A percentile compares a stretch with the other conserved stretches of the same genome.
phyloP scores from a whole-genome alignment of 2,888 invertebrate genomes.

The Acronicta psi region DNA sequence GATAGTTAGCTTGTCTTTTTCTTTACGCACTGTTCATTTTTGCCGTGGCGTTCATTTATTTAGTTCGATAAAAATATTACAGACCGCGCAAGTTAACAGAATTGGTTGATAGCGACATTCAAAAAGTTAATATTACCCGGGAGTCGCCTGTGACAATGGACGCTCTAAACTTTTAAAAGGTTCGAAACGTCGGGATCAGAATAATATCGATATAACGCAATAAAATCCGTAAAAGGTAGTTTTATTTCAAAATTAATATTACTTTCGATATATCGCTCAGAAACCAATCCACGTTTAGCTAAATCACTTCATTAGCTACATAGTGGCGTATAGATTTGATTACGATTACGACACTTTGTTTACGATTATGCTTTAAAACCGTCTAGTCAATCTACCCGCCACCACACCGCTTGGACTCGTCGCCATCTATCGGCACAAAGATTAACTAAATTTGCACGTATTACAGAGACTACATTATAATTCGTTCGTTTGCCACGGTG shows the following conservation, averaged over 20 bases:
- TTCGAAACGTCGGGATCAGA: too few species aligned
- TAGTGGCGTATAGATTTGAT: too few species aligned
- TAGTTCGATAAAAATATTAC: conserved; percentile 1
- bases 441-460: conserved; percentile 5
- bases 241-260: too few species aligned
- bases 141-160: too few species aligned
- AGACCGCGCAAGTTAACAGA: not conserved
- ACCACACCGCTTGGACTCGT: conserved; percentile 5
- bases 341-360: too few species aligned
- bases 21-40: conserved; percentile 23
- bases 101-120: conserved; percentile 6
- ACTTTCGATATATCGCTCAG: conserved; percentile 12
- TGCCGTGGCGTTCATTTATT: conserved; percentile 16
- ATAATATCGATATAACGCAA: too few species aligned
- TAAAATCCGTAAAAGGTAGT: too few species aligned
- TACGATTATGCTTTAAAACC: too few species aligned
- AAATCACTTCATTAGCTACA: not conserved
- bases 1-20: not conserved
- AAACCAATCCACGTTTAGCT: conserved; percentile 16
- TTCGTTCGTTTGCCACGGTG: conserved; percentile 13
- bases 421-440: conserved; percentile 16
- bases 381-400: conserved; percentile 21
- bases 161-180: too few species aligned
- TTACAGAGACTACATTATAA: not conserved
- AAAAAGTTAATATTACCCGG: too few species aligned